phyloP scores from a whole-genome alignment of 2,113 vertebrate species.

The Cercopithecus mona region DNA sequence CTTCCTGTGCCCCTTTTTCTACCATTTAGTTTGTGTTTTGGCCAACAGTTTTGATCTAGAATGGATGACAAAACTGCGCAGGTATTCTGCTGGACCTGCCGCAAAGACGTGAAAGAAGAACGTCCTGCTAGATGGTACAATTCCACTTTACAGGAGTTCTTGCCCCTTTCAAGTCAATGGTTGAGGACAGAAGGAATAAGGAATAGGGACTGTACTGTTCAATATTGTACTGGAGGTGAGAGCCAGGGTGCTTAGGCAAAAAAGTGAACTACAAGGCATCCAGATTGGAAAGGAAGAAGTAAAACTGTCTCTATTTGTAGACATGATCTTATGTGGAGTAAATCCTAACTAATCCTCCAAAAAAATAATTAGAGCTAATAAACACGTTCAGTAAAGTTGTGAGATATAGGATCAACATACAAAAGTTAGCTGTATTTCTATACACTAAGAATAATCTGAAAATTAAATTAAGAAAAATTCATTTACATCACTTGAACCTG shows the following conservation, averaged over 20 bases:
- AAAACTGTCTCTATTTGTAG: neutral
- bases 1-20: neutral
- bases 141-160: neutral
- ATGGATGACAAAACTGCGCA: neutral
- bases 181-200: neutral
- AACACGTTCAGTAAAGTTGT: neutral
- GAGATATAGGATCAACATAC: neutral
- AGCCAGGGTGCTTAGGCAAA: neutral
- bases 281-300: neutral
- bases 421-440: neutral
- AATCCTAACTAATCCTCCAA: neutral
- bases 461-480: slow-evolving; percentile 15
- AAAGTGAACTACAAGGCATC: neutral
- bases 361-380: neutral
- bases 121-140: neutral
- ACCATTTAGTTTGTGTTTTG: neutral
- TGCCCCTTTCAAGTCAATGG: neutral
- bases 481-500: neutral
- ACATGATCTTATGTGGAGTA: neutral
- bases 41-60: slow-evolving; percentile 15
- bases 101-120: neutral
- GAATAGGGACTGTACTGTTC: neutral
- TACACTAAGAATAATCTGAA: neutral
- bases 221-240: neutral
- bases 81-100: neutral